phyloP scores from a whole-genome alignment of 2,113 vertebrate genomes.

The Zosterops lateralis region DNA sequence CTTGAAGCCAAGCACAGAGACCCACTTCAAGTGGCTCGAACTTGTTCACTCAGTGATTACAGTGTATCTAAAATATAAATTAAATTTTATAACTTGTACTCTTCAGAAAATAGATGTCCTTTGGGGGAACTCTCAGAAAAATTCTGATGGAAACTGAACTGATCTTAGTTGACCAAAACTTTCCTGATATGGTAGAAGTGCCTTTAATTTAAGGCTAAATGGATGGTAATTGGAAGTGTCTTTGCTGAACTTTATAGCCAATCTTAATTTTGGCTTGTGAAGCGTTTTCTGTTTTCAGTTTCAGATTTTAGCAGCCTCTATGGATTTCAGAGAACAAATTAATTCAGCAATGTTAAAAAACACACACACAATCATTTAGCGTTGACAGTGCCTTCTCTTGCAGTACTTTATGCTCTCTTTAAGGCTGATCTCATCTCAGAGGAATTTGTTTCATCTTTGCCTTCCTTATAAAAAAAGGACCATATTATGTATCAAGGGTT shows the following conservation, averaged over 20 bases:
- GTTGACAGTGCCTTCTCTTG: not conserved
- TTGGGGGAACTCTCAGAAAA: not conserved
- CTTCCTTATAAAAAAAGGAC: not conserved
- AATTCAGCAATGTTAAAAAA: not conserved
- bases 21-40: not conserved
- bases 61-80: not conserved
- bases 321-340: not conserved
- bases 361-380: not conserved
- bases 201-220: conserved; percentile 44
- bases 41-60: not conserved
- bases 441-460: not conserved
- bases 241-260: conserved; percentile 24
- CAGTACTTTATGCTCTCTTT: not conserved
- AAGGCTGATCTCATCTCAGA: not conserved
- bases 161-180: not conserved
- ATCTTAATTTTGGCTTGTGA: conserved; percentile 4
- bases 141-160: not conserved
- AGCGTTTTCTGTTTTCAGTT: conserved; percentile 11
- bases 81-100: not conserved
- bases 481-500: not conserved
- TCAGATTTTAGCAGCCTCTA: conserved; percentile 29
- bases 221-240: not conserved
- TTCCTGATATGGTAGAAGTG: not conserved
- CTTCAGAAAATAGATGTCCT: not conserved
- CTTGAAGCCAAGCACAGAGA: rapidly evolving